Evolutionary conservation across 2,113 vertebrate species (phyloP).

Genomic region (Murina feae): DNA sequence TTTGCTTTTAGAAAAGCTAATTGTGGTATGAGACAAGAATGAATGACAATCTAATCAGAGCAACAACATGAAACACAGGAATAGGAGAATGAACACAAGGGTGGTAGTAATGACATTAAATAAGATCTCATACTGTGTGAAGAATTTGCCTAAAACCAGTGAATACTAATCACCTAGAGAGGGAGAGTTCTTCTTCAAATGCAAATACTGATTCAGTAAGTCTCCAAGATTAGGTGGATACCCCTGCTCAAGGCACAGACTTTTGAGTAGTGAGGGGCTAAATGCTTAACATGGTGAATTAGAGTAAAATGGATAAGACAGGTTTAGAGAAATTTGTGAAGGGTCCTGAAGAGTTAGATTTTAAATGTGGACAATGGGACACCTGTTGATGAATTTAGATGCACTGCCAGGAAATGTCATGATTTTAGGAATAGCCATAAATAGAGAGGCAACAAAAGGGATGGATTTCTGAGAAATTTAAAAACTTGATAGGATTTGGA

Average conservation of each 20-base stretch:
- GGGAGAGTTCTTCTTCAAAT: not conserved
- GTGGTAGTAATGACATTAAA: not conserved
- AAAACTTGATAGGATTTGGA: slow-evolving; percentile 28
- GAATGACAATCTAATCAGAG: not conserved
- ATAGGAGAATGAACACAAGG: not conserved
- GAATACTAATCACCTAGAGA: not conserved
- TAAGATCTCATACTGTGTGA: not conserved
- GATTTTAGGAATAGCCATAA: not conserved
- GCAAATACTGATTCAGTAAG: not conserved
- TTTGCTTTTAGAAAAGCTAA: not conserved
- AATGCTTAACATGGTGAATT: not conserved
- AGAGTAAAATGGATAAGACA: not conserved
- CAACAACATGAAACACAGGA: not conserved
- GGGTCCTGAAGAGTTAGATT: not conserved
- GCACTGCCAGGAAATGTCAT: not conserved
- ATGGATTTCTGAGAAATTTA: slow-evolving; percentile 3
- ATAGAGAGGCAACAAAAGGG: not conserved
- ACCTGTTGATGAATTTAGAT: not conserved
- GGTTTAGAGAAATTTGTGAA: not conserved
- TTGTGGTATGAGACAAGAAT: not conserved
- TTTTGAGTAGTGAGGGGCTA: not conserved
- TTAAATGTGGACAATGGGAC: not conserved
- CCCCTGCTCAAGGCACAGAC: too few species aligned
- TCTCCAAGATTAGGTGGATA: not conserved
- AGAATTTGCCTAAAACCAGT: not conserved